Conservation (phyloP, 2,797 vertebrate genomes). For the Champsocephalus gunnari region DNA sequence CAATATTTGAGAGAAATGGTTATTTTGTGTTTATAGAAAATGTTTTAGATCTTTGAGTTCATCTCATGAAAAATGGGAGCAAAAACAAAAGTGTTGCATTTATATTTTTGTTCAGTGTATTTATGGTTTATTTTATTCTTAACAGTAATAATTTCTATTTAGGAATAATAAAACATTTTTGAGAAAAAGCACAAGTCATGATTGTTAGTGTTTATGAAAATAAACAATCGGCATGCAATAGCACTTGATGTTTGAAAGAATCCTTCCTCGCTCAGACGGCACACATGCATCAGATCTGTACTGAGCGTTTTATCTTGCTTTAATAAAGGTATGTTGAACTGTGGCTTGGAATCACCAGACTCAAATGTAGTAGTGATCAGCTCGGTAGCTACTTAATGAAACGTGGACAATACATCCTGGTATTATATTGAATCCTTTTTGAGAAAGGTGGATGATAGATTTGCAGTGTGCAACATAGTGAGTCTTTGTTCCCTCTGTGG, state of each 20-base stretch:
- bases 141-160: background rate
- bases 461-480: background rate
- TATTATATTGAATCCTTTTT: background rate
- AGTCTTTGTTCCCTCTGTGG: background rate
- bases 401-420: background rate
- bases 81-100: too few species aligned
- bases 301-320: too few species aligned
- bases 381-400: background rate
- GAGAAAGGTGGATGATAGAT: background rate
- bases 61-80: too few species aligned
- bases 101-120: background rate
- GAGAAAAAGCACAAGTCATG: background rate
- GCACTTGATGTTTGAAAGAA: too few species aligned
- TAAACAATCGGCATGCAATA: background rate
- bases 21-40: too few species aligned
- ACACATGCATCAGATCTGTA: too few species aligned
- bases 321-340: background rate
- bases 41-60: too few species aligned
- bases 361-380: background rate
- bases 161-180: background rate
- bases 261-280: too few species aligned
- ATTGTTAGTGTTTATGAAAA: background rate
- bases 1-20: too few species aligned
- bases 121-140: background rate
- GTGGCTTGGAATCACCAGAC: background rate